Evolutionary conservation across 2,797 vertebrate species (phyloP).

Genomic region (Gorsachius magnificus): DNA sequence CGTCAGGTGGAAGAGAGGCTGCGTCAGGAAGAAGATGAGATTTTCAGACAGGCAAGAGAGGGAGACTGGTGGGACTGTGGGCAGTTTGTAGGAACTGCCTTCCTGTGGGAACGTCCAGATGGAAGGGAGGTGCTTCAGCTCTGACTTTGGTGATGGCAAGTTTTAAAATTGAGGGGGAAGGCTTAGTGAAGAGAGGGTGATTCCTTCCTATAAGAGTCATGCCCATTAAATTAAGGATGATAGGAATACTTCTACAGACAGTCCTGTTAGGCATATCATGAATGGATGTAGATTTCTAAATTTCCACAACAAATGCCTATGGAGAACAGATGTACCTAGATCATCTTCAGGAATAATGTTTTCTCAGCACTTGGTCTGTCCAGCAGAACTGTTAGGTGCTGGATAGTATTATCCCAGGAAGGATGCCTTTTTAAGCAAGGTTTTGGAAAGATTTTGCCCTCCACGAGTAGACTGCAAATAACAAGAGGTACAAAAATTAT

Average conservation of each 20-base stretch:
- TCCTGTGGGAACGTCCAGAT: not conserved
- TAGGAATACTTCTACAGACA: not conserved
- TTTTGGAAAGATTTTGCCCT: not conserved
- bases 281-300: not conserved
- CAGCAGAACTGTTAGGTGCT: not conserved
- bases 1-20: constrained; percentile 87
- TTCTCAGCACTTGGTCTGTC: not conserved
- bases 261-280: not conserved
- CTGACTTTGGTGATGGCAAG: not conserved
- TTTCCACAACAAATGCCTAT: not conserved
- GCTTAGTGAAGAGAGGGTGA: not conserved
- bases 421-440: not conserved
- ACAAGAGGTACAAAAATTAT: not conserved
- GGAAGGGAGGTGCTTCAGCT: not conserved
- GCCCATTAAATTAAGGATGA: not conserved
- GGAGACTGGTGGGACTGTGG: not conserved
- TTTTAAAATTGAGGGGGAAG: not conserved
- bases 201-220: not conserved
- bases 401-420: not conserved
- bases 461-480: not conserved
- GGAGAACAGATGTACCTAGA: not conserved
- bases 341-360: not conserved
- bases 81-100: not conserved
- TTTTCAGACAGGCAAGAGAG: constrained; percentile 87
- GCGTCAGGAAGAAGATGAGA: constrained; percentile 86